Conservation (phyloP, 2,797 vertebrate genomes). For the Anguilla marmorata region DNA sequence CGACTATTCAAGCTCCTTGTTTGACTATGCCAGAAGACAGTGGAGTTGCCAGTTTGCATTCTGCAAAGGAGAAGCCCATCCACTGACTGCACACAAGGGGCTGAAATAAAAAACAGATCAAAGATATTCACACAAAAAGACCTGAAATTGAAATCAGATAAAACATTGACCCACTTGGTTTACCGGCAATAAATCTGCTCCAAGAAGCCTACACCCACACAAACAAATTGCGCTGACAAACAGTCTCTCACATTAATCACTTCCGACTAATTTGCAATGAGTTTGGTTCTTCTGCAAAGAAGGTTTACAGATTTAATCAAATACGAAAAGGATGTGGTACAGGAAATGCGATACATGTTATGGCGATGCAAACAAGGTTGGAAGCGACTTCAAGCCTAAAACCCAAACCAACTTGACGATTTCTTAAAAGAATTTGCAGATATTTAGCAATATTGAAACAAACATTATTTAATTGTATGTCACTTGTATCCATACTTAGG, state of each 20-base stretch:
- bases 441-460: too few relatives aligned
- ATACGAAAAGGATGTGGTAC: not conserved
- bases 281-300: not conserved
- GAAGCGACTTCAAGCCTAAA: too few relatives aligned
- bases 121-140: too few relatives aligned
- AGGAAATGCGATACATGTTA: not conserved
- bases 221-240: not conserved
- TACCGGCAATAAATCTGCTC: not conserved
- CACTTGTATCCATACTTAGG: too few relatives aligned
- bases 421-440: too few relatives aligned
- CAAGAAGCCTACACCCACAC: not conserved
- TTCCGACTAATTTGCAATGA: not conserved
- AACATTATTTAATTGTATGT: too few relatives aligned
- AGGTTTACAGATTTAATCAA: not conserved
- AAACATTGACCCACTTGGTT: not conserved
- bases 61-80: too few relatives aligned
- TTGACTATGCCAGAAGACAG: not conserved
- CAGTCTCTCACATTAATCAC: not conserved
- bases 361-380: not conserved
- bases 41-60: too few relatives aligned
- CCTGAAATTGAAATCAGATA: too few relatives aligned
- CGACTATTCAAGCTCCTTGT: not conserved
- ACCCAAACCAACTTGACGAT: too few relatives aligned
- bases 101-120: too few relatives aligned
- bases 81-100: too few relatives aligned